phyloP scores from a whole-genome alignment of 2,113 vertebrate genomes.

The Lycocorax pyrrhopterus region DNA sequence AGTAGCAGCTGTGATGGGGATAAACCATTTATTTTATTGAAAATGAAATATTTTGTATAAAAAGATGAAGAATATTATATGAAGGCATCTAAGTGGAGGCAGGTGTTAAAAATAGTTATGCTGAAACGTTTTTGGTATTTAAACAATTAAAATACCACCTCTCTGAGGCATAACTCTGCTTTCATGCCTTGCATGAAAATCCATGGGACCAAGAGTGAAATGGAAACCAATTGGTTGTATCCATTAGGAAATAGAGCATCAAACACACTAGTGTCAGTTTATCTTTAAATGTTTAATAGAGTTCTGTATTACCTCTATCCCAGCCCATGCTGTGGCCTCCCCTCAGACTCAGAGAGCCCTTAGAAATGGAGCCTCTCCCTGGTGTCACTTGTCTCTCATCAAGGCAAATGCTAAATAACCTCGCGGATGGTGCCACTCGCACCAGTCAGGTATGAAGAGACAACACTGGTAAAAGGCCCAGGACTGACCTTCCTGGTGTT shows the following conservation, averaged over 20 bases:
- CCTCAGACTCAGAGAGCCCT: conserved; percentile 30
- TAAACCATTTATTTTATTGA: background rate
- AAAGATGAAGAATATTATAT: background rate
- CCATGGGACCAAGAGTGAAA: background rate
- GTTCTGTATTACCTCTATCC: background rate
- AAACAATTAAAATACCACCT: background rate
- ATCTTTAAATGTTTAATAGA: conserved; percentile 54
- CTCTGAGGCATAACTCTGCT: background rate
- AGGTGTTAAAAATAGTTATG: background rate
- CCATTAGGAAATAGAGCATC: conserved; percentile 12
- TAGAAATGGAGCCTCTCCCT: conserved; percentile 38
- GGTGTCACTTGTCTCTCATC: conserved; percentile 42
- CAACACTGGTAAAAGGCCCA: background rate
- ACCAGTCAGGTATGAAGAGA: background rate
- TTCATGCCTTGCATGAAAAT: background rate
- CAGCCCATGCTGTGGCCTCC: background rate
- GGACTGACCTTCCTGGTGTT: background rate
- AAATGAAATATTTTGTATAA: background rate
- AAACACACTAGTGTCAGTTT: conserved; percentile 8
- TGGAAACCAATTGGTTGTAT: background rate
- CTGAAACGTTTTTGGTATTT: background rate
- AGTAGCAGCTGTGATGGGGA: background rate
- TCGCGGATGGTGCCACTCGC: background rate
- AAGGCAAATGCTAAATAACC: conserved; percentile 51
- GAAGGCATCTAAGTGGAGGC: background rate